Evolutionary conservation across 2,888 invertebrate genomes (phyloP).

Genomic region (Trachelus stipa): DNA sequence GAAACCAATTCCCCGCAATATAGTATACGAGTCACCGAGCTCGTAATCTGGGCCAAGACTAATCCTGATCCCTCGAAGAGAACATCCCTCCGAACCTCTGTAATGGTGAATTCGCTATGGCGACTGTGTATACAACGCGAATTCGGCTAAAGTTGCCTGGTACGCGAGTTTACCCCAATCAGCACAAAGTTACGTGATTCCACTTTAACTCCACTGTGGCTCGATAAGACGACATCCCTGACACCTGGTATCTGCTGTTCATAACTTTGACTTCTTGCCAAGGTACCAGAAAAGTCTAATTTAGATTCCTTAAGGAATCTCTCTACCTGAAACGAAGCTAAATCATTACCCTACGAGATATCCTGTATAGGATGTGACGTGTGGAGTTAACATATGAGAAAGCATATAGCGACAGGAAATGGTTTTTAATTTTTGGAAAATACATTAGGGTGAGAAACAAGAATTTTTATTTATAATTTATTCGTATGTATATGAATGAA

Average conservation of each 20-base stretch:
- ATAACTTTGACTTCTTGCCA: background rate
- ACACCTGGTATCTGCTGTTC: background rate
- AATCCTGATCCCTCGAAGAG: slow-evolving; percentile 39
- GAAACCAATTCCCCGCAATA: slow-evolving; percentile 41
- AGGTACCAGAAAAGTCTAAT: background rate
- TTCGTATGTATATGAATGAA: too few relatives aligned
- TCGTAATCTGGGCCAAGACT: slow-evolving; percentile 43
- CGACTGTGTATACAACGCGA: slow-evolving; percentile 17
- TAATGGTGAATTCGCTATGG: slow-evolving; percentile 43
- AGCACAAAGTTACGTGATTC: slow-evolving; percentile 47
- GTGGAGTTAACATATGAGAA: too few relatives aligned
- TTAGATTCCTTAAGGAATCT: background rate
- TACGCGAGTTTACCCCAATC: slow-evolving; percentile 51
- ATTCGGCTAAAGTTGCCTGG: slow-evolving; percentile 39
- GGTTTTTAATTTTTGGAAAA: too few relatives aligned
- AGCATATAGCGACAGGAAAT: too few relatives aligned
- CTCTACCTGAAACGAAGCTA: background rate
- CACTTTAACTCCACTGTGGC: background rate
- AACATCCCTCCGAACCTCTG: slow-evolving; percentile 18
- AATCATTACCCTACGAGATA: background rate
- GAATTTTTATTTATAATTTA: too few relatives aligned
- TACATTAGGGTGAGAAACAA: too few relatives aligned
- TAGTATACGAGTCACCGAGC: slow-evolving; percentile 34
- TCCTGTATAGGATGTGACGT: background rate
- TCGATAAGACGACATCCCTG: background rate